Evolutionary conservation across 2,797 vertebrate genomes (phyloP).

Genomic region (Molothrus ater): DNA sequence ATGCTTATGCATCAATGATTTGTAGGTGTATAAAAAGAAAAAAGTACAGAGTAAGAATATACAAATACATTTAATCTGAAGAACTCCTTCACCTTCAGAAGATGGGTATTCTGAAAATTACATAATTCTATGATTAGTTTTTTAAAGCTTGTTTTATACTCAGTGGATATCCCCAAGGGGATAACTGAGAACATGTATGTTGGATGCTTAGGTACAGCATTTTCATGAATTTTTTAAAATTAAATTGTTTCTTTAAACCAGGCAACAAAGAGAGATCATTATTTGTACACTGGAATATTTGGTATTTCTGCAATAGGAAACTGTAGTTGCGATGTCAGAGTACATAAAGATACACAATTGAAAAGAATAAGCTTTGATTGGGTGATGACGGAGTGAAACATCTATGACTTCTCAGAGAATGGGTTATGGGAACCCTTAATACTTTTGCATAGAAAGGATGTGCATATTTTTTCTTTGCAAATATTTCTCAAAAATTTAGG

Average conservation of each 20-base stretch:
- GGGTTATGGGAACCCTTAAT: background rate
- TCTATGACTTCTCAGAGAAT: background rate
- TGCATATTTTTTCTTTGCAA: background rate
- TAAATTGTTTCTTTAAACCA: background rate
- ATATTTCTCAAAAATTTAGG: background rate
- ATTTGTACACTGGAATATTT: background rate
- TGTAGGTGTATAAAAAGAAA: background rate
- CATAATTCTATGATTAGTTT: background rate
- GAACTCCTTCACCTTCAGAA: background rate
- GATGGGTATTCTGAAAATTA: background rate
- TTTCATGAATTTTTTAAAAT: background rate
- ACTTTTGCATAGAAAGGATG: background rate
- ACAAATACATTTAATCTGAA: background rate
- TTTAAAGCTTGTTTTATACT: background rate
- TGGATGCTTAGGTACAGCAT: background rate
- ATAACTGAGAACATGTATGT: rapidly evolving
- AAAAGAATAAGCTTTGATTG: background rate
- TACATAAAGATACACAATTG: background rate
- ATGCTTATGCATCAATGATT: background rate
- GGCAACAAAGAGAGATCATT: background rate
- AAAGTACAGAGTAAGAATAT: background rate
- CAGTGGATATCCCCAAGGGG: background rate
- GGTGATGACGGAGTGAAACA: background rate
- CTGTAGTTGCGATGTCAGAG: background rate
- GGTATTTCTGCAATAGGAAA: background rate